Evolutionary conservation across 2,888 invertebrate genomes (phyloP), one percentile per base, ranked within the genome.

Genomic region (Pyrocoelia pectoralis): DNA sequence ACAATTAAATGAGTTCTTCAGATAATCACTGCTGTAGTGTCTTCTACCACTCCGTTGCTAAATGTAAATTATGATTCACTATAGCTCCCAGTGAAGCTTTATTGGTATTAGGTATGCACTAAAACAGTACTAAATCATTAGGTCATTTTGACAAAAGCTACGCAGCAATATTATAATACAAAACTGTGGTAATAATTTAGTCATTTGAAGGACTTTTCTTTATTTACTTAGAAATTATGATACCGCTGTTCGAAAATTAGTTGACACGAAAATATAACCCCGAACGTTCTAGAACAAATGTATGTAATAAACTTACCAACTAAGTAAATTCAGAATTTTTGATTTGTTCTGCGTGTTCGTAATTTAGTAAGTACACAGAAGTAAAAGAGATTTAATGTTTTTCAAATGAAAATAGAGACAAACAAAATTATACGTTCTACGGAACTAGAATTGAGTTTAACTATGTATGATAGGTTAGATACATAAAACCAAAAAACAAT

Each of bases 401-500:
- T 55, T n/a, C 9, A n/a, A 33, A 33, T 33, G 33, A 33, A 33
- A 33, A 33, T 33, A 10, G 33, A 33, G 9, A 8, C n/a, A 33
- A 28, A 15, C 19, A 9, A 15, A 19, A 19, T 55, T 43, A 28
- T 55, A n/a, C 40, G 8, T 52, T 52, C 38, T 17, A 33, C 2
- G 38, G n/a, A 33, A 2, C 24, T 33, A 17, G 15, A 38, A 15
- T 33, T 38, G 17, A 40, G 41, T 55, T 55, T 41, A 19, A 50
- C 9, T 29, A 14, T 33, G 28, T 53, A 33, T 46, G 14, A 12
- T 29, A 33, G 24, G 43, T 24, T 1, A 43, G 18, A 18, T 24
- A 29, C 28, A 52, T 33, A 57, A 63, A 62, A 56, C 61, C 56
- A 56, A 62, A 60, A 53, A 56, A 38, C 54, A 59, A 64, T 58